Evolutionary conservation across 2,113 vertebrate species (phyloP).

Genomic region (Aythya baeri): DNA sequence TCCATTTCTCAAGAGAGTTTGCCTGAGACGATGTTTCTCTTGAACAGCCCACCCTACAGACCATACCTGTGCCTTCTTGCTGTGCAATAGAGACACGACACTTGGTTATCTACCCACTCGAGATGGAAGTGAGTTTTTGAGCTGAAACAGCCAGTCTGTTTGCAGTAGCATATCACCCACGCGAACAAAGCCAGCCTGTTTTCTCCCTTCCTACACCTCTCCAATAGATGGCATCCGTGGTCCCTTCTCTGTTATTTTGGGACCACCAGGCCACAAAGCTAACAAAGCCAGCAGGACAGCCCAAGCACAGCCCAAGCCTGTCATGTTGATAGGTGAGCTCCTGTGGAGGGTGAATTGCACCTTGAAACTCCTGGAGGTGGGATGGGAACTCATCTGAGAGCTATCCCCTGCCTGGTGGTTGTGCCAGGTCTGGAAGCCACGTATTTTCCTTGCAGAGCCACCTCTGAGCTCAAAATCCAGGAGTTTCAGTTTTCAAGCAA

Average conservation of each 20-base stretch:
- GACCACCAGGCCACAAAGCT: neutral
- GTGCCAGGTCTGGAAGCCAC: neutral
- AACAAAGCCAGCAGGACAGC: neutral
- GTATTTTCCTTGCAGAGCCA: neutral
- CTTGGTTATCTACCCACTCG: neutral
- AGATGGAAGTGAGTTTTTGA: neutral
- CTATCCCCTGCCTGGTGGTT: neutral
- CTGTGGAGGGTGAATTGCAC: neutral
- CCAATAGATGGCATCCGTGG: constrained; percentile 10
- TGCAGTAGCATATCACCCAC: neutral
- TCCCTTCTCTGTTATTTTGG: neutral
- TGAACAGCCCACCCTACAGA: neutral
- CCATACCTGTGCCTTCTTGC: neutral
- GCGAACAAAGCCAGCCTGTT: neutral
- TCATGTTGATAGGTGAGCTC: neutral
- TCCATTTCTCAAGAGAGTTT: neutral
- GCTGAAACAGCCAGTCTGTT: neutral
- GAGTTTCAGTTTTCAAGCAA: neutral
- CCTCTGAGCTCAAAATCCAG: neutral
- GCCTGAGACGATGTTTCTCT: neutral
- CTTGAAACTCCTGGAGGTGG: neutral
- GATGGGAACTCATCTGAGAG: neutral
- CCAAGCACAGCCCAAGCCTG: neutral
- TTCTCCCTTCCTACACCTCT: neutral
- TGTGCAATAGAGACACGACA: neutral